phyloP scores from a whole-genome alignment of 2,888 invertebrate genomes.

The Cyclophora albipunctata region DNA sequence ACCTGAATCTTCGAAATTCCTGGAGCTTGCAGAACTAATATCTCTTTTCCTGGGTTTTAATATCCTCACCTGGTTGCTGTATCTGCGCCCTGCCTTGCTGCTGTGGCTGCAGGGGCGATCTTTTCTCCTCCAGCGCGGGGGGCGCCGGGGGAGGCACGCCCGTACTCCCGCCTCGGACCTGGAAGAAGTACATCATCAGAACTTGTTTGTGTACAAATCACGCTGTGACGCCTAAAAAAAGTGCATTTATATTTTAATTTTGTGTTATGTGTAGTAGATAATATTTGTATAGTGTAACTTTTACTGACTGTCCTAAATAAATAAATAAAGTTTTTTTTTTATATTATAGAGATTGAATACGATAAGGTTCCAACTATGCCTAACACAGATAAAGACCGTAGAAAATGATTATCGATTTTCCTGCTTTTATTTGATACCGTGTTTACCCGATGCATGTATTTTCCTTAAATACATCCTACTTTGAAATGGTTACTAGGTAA shows the following conservation, averaged over 20 bases:
- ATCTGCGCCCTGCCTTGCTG: constrained; percentile 45
- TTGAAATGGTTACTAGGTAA: too few relatives aligned
- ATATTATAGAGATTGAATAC: too few relatives aligned
- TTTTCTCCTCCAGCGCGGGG: constrained; percentile 72
- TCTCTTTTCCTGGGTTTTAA: too few relatives aligned
- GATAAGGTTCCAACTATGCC: neutral
- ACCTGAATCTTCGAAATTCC: too few relatives aligned
- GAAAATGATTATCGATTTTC: neutral
- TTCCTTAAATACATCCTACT: too few relatives aligned
- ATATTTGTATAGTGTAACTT: neutral
- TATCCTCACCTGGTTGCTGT: constrained; percentile 28
- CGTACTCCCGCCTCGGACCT: constrained; percentile 68
- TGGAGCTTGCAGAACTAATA: too few relatives aligned
- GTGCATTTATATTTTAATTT: too few relatives aligned
- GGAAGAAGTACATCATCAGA: constrained; percentile 4
- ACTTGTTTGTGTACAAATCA: too few relatives aligned
- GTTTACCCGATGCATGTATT: neutral
- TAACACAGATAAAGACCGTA: neutral
- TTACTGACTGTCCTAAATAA: neutral
- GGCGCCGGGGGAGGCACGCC: constrained; percentile 60
- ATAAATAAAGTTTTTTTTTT: too few relatives aligned
- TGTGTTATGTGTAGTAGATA: too few relatives aligned
- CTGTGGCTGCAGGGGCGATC: constrained; percentile 81
- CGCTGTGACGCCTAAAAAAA: too few relatives aligned
- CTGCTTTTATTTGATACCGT: neutral